phyloP scores from a whole-genome alignment of 1,140 invertebrate species.

The Drosophila orena region DNA sequence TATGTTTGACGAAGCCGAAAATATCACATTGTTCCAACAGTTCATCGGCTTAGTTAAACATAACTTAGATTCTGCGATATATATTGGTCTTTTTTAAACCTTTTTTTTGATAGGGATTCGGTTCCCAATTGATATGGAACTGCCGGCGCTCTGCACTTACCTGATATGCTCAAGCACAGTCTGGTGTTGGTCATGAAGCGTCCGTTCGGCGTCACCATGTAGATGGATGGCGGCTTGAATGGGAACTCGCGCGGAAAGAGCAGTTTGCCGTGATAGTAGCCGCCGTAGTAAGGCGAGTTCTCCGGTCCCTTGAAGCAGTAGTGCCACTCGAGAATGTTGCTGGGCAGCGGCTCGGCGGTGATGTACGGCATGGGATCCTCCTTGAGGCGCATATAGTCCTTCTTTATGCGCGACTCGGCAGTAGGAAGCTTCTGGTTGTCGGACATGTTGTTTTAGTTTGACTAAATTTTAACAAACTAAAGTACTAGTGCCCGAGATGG shows the following conservation, averaged over 20 bases:
- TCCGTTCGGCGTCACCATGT: slow-evolving; percentile 99
- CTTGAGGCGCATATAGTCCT: slow-evolving; percentile 97
- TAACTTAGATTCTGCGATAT: too few species aligned
- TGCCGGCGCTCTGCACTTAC: slow-evolving; percentile 15
- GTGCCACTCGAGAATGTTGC: slow-evolving; percentile 98
- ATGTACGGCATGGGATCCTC: slow-evolving; percentile 95
- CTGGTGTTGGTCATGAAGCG: slow-evolving; percentile 95
- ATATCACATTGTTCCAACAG: too few species aligned
- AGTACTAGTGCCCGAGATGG: slow-evolving; percentile 14
- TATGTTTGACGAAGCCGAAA: too few species aligned
- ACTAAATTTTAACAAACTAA: slow-evolving; percentile 36
- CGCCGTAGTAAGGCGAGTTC: slow-evolving; percentile 96
- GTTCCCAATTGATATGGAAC: background rate
- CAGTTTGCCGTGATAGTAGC: slow-evolving; percentile 98
- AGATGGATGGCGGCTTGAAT: slow-evolving; percentile 99
- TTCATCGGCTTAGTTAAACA: too few species aligned
- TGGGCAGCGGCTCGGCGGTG: slow-evolving; percentile 92
- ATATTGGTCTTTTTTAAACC: too few species aligned
- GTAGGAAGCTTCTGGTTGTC: slow-evolving; percentile 84
- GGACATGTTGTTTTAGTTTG: slow-evolving; percentile 33
- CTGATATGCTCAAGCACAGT: slow-evolving; percentile 97
- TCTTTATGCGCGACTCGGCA: slow-evolving; percentile 95
- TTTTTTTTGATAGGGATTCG: too few species aligned
- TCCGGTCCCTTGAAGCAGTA: slow-evolving; percentile 90
- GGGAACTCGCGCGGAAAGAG: slow-evolving; percentile 99